phyloP scores from a whole-genome alignment of 2,888 invertebrate genomes.

The Andrena bicolor region DNA sequence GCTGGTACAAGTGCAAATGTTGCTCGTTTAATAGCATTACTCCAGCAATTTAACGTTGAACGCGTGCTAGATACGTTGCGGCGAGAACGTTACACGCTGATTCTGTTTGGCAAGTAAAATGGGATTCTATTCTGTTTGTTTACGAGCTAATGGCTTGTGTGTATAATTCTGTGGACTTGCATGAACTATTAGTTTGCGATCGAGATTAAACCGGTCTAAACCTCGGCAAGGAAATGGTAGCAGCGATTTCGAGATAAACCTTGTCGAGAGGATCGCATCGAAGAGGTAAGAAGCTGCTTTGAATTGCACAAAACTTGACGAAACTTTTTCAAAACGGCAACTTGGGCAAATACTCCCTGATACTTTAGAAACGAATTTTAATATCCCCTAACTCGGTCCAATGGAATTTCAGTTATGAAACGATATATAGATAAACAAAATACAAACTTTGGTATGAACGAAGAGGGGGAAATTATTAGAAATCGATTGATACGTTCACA shows the following conservation, averaged over 20 bases:
- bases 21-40: too few species aligned
- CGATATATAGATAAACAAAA: background rate
- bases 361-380: background rate
- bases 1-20: too few species aligned
- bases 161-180: conserved; percentile 19
- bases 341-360: background rate
- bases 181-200: conserved; percentile 22
- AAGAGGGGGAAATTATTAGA: background rate
- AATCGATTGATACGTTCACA: background rate
- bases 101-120: conserved; percentile 32
- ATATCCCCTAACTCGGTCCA: background rate
- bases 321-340: background rate
- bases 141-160: conserved; percentile 18
- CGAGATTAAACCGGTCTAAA: conserved; percentile 4
- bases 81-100: background rate
- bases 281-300: background rate
- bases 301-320: background rate
- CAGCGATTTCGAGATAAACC: background rate
- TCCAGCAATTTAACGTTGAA: conserved; percentile 1
- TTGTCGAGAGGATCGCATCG: background rate
- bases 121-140: conserved; percentile 22
- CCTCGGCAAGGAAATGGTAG: background rate
- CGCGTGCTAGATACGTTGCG: background rate
- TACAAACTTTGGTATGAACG: background rate
- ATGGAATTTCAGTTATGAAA: background rate